These are phyloP conservation scores for Cyprinodon brontotheroides DNA, from an alignment of 2,113 vertebrate genomes.

Conservation along the genomic window DNA sequence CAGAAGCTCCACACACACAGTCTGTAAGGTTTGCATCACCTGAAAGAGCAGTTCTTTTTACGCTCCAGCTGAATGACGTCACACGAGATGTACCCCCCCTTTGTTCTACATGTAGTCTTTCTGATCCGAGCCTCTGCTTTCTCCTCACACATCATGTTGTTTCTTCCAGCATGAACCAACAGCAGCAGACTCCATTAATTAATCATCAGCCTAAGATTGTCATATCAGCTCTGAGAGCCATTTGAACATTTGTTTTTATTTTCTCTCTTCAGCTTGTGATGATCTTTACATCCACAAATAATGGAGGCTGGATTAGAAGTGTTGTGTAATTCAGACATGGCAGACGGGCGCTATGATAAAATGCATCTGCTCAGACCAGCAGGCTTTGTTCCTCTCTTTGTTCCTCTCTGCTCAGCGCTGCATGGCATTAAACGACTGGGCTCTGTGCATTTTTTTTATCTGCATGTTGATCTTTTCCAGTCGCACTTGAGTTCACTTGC, in stretches of 20 bases:
- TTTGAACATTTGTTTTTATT: slow-evolving; percentile 47
- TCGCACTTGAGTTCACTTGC: neutral
- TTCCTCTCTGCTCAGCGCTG: neutral
- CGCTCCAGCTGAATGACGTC: slow-evolving; percentile 8
- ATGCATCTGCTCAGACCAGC: neutral
- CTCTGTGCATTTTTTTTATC: neutral
- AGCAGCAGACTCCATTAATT: slow-evolving; percentile 47
- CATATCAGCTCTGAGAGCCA: slow-evolving; percentile 47
- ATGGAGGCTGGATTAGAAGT: slow-evolving; percentile 15
- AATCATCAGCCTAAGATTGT: slow-evolving; percentile 49
- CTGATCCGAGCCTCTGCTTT: slow-evolving; percentile 33
- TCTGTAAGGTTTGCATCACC: neutral
- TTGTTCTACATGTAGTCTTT: slow-evolving; percentile 55
- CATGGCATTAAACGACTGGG: neutral
- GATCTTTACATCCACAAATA: slow-evolving; percentile 26
- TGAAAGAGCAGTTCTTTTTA: slow-evolving; percentile 1
- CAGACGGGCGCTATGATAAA: neutral
- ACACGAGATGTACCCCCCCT: slow-evolving; percentile 15
- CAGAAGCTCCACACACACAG: neutral
- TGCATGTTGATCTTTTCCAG: neutral
- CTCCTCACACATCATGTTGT: slow-evolving; percentile 41
- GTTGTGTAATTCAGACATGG: slow-evolving; percentile 12
- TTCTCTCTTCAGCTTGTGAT: slow-evolving; percentile 16
- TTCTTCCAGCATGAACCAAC: slow-evolving; percentile 42
- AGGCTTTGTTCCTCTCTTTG: neutral